Evolutionary conservation across 2,113 vertebrate genomes (phyloP), one percentile per base, ranked within the genome.

Genomic region (Calyptomena viridis): DNA sequence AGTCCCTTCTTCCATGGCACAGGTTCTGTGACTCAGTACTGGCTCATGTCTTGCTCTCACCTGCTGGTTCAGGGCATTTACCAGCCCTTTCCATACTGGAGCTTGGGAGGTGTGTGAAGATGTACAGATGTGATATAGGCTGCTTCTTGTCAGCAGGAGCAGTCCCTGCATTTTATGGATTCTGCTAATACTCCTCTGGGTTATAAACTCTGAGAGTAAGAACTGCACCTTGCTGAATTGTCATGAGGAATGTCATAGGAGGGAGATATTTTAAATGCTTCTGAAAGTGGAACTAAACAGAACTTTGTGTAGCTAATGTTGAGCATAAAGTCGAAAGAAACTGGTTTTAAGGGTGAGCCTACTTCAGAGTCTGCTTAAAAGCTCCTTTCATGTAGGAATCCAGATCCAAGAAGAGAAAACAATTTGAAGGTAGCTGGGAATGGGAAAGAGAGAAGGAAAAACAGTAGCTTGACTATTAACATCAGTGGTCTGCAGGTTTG

Each of bases 391-490:
- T 24, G 39, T 47, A 67, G 23, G 27, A 85, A 39, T 33, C 31
- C 63, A 55, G 35, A 87, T 14, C 9, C 14, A 39, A 55, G 66
- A 66, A 40, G 44, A 72, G 50, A 28, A 89, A 58, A 20, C 6
- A 50, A 23, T 52, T 22, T 55, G 24, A 67, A 92, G 8, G 30
- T 18, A 66, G 64, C 40, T 39, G 20, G 53, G 56, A 76, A 52
- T 27, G 12, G 50, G 37, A 56, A 58, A 28, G 28, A 42, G 23
- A 77, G 64, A 20, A 82, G 23, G 39, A 46, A 64, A 25, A 76
- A 6, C 40, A 58, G 8, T 2, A 9, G 31, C 21, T 35, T 47
- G 56, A 15, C 18, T 42, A 31, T 0, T 3, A 58, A 64, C 13
- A 39, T 58, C 12, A n/a, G 10, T 23, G 17, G 28, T 24, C 58